Conservation (phyloP, 2,113 vertebrate genomes). For the Melospiza georgiana region DNA sequence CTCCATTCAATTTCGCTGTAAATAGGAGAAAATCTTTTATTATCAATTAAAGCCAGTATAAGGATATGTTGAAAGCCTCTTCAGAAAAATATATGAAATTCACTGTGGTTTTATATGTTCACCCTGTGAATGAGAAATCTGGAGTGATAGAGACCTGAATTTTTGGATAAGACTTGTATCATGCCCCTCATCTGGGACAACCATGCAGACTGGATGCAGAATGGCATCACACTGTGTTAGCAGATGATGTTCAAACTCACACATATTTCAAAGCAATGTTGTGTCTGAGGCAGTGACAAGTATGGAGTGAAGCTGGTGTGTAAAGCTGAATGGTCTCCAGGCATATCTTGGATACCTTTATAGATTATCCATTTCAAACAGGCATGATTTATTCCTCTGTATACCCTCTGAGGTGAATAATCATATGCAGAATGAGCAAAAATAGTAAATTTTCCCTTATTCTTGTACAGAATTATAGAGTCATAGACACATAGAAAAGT, state of each 20-base stretch:
- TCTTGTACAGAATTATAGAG: not conserved
- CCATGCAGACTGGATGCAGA: not conserved
- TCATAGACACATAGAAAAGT: not conserved
- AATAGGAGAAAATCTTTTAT: not conserved
- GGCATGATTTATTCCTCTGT: not conserved
- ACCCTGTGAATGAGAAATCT: not conserved
- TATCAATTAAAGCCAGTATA: not conserved
- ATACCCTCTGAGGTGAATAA: not conserved
- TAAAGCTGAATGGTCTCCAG: not conserved
- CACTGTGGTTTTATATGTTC: not conserved
- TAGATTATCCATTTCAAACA: not conserved
- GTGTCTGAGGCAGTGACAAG: not conserved
- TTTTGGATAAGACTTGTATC: not conserved
- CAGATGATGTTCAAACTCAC: not conserved
- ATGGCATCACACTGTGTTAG: not conserved
- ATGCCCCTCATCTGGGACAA: not conserved
- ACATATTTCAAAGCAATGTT: not conserved
- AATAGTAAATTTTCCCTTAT: not conserved
- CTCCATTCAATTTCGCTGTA: not conserved
- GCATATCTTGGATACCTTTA: not conserved
- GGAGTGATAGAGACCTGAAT: not conserved
- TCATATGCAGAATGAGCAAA: not conserved
- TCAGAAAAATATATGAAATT: not conserved
- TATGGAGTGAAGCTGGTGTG: not conserved
- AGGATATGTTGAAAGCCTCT: not conserved